Base-by-base conservation (phyloP, 2,797 vertebrate species). In the Mus spretus region DNA sequence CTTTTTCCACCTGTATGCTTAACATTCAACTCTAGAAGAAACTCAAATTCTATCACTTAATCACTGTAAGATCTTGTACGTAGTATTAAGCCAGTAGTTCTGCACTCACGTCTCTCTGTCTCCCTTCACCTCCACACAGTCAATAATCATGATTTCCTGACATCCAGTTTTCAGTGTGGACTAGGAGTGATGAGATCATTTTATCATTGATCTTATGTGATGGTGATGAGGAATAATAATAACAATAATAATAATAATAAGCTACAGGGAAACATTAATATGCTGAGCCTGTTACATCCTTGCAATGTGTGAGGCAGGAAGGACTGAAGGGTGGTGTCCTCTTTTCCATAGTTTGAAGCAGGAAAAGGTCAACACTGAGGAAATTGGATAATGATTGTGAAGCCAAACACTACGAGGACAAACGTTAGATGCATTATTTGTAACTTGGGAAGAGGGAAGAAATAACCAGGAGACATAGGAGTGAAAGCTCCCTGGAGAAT, bases 41-140 rank as follows among this genome's bases (percentile, higher is more conserved):
- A 75, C 91, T 97, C 93, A 90, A 90, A 90, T 96, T 97, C 94
- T 93, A n/a, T 84, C 93, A 90, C 83, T 82, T 93, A 94, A 85
- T 96, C 81, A n/a, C 81, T 91, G 22, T 91, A 95, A 93, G 74
- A 63, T 50, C 19, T 79, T 50, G 26, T 50, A 31, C n/a, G 78
- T 88, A 47, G 85, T 82, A 59, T 50, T 74, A 85, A 92, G 75
- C 44, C 75, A 83, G 24, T 34, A 1, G 40, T 84, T 89, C 72
- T 19, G 26, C n/a, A 28, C 26, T 34, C 8, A 2, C 59, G 6
- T 72, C 3, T 77, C 40, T 31, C 13, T 84, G 9, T n/a, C 12
- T 72, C n/a, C n/a, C 44, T 53, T 3, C 40, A 40, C 59, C 44
- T 15, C 44, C 53, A 19, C 4, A 44, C n/a, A 53, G 5, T 88